Base-by-base conservation (phyloP, 2,797 vertebrate genomes). In the Eptatretus atami region DNA sequence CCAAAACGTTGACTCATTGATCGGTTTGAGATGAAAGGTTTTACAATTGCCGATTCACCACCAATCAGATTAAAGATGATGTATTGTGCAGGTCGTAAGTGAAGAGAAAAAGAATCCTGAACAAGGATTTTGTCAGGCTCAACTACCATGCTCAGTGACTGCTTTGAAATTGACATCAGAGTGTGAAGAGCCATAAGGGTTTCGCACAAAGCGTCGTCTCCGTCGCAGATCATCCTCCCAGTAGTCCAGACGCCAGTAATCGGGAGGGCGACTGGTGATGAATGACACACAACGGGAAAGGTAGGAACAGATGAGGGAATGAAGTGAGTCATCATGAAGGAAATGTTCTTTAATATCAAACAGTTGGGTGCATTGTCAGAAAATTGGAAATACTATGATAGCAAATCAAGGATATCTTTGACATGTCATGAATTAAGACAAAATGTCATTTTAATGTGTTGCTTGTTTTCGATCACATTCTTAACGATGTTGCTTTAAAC, bases 161-260 rank as follows among this genome's bases (percentile, higher is more conserved):
- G 78, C 74, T 73, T 82, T 93, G 71, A 84, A 82, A 53, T 77
- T 67, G n/a, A 83, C 78, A 67, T 93, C 85, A 65, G 81, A 73
- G 67, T 95, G 88, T 73, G 86, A 82, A 69, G 85, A 94, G 67
- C 92, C 92, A 69, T 87, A 86, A 3, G 86, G 81, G 68, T 98
- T 98, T 66, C 85, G 81, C 68, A 98, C 79, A 68, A 98, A 98
- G 68, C 90, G 76, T 68, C 90, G 80, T 72, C 92, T 78, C 60
- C 90, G 76, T 52, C 92, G 81, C 67, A 98, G 78, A 73, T 98
- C 90, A 9, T 98, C 90, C 68, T 98, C 92, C 92, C 90, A 98
- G 75, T 92, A 96, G 76, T 98, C 92, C 67, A 98, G 79, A 67
- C 90, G 84, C 92, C 92, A 98, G 75, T 90, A 96, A 73, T 96